These are phyloP conservation scores for Orycteropus afer DNA, from an alignment of 2,113 vertebrate species.

Conservation along the genomic window DNA sequence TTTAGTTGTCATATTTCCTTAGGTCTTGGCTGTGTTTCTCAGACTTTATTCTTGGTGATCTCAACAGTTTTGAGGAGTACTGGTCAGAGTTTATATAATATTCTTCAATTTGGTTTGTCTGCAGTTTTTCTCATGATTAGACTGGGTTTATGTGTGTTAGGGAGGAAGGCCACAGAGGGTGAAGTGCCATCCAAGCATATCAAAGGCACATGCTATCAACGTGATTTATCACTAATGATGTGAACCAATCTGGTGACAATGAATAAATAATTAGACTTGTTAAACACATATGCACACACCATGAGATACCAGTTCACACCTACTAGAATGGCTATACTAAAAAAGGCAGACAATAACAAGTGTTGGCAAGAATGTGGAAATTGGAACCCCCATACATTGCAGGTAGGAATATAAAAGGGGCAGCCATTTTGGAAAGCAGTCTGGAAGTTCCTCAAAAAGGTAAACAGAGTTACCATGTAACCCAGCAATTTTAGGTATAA, in stretches of 20 bases:
- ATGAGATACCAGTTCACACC: background rate
- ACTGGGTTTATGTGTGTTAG: background rate
- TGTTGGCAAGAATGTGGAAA: background rate
- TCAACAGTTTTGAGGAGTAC: background rate
- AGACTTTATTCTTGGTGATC: background rate
- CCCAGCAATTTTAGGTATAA: background rate
- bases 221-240: background rate
- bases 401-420: background rate
- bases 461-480: background rate
- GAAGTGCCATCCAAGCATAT: background rate
- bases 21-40: background rate
- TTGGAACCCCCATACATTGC: background rate
- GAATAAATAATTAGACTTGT: background rate
- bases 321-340: background rate
- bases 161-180: background rate
- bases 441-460: background rate
- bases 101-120: background rate
- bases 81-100: background rate
- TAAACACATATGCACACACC: background rate
- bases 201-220: background rate
- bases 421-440: background rate
- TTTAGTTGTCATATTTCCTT: background rate
- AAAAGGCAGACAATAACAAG: background rate
- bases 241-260: background rate
- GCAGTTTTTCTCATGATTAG: background rate